A percentile compares a stretch with the other conserved stretches of the same genome.
These are phyloP conservation scores for Scatophagus argus DNA, from an alignment of 2,113 vertebrate genomes.

Conservation along the genomic window DNA sequence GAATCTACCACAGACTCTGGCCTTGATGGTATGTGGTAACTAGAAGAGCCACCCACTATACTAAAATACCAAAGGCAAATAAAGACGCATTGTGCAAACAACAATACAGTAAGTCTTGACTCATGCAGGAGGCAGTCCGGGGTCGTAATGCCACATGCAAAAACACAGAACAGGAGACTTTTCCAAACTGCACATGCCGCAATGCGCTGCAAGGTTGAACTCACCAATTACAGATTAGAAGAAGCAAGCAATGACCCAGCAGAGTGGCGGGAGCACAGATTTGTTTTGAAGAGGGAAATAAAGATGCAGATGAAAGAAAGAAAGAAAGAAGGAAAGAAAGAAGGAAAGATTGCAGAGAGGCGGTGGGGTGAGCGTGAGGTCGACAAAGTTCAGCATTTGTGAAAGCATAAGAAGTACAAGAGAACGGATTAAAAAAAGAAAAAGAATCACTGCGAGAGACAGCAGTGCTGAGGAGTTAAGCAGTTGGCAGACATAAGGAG, in stretches of 20 bases:
- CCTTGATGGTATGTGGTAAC: slow-evolving; percentile 48
- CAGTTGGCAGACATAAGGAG: slow-evolving; percentile 69
- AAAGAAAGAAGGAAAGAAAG: slow-evolving; percentile 1
- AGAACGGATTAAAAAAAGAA: slow-evolving; percentile 81
- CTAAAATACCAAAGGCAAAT: not conserved
- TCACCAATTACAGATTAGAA: slow-evolving; percentile 97
- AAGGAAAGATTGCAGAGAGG: slow-evolving; percentile 65
- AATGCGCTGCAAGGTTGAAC: slow-evolving; percentile 79
- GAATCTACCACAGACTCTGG: not conserved
- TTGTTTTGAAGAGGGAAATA: slow-evolving; percentile 82
- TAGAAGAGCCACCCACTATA: slow-evolving; percentile 4
- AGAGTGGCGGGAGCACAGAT: slow-evolving; percentile 85
- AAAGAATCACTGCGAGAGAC: slow-evolving; percentile 86
- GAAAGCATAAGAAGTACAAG: slow-evolving; percentile 62
- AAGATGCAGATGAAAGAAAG: slow-evolving; percentile 83
- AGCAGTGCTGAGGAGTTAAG: slow-evolving; percentile 85
- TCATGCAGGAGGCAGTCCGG: slow-evolving; percentile 63
- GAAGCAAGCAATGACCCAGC: slow-evolving; percentile 93
- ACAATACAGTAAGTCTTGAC: slow-evolving; percentile 15
- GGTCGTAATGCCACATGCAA: slow-evolving; percentile 64
- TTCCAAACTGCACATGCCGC: slow-evolving; percentile 70
- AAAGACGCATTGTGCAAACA: slow-evolving; percentile 1
- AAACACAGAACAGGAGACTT: slow-evolving; percentile 3
- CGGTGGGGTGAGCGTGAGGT: slow-evolving; percentile 84
- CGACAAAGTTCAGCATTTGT: slow-evolving; percentile 73